phyloP scores from a whole-genome alignment of 2,888 invertebrate species.

The Hanleya hanleyi region DNA sequence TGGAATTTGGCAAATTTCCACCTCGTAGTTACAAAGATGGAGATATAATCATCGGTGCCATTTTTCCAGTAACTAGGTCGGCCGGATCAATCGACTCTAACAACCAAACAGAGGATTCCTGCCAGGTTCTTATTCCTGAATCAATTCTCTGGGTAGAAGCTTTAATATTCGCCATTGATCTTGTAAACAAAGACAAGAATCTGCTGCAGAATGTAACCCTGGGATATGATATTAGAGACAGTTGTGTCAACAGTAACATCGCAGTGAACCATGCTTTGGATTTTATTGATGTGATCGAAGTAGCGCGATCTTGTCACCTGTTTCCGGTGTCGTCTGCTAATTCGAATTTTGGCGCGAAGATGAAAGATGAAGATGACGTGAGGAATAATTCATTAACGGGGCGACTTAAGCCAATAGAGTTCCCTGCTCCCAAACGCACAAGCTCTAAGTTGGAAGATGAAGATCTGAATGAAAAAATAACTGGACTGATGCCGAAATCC shows the following conservation, averaged over 20 bases:
- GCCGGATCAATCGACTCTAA: neutral
- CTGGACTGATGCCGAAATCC: neutral
- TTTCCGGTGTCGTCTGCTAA: neutral
- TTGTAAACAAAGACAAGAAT: neutral
- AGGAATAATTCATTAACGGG: neutral
- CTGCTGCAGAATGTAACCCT: neutral
- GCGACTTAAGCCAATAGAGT: neutral
- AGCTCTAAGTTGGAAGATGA: neutral
- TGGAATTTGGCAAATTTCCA: neutral
- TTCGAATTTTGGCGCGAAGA: neutral
- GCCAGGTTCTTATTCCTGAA: neutral
- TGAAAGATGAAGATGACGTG: neutral
- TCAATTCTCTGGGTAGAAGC: constrained; percentile 8
- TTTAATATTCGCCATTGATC: neutral
- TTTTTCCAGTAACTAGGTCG: neutral
- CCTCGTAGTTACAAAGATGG: constrained; percentile 5
- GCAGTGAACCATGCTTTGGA: constrained; percentile 10
- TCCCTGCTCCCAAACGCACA: neutral
- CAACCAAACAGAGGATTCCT: neutral
- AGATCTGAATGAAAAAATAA: no score
- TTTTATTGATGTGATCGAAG: constrained; percentile 2
- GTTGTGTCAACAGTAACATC: neutral
- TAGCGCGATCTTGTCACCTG: neutral
- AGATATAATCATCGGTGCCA: constrained; percentile 12
- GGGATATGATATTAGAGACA: constrained; percentile 12